Evolutionary conservation across 2,888 invertebrate genomes (phyloP).

Genomic region (Noctua comes): DNA sequence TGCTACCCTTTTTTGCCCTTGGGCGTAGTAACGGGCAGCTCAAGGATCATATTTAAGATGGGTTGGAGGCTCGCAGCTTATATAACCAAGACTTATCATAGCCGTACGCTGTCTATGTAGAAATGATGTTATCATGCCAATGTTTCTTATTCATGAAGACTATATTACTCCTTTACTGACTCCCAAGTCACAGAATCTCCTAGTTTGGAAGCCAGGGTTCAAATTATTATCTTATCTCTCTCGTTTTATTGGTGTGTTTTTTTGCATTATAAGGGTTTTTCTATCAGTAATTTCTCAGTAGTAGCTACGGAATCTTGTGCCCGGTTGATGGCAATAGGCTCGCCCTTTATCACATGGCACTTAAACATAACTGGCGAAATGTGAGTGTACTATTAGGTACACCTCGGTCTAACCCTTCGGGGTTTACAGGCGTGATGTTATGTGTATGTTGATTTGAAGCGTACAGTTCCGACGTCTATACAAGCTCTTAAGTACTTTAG

Average conservation of each 20-base stretch:
- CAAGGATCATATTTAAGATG: conserved; percentile 38
- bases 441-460: not conserved
- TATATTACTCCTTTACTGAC: not conserved
- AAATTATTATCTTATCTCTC: not conserved
- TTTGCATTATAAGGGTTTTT: not conserved
- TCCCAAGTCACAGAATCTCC: not conserved
- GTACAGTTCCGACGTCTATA: not conserved
- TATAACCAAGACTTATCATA: conserved; percentile 13
- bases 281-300: not conserved
- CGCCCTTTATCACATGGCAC: not conserved
- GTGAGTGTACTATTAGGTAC: not conserved
- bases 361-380: not conserved
- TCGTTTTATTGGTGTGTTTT: not conserved
- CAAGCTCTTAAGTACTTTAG: not conserved
- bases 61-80: not conserved
- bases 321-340: not conserved
- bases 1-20: conserved; percentile 44
- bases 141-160: conserved; percentile 1
- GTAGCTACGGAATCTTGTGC: not conserved
- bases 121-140: not conserved
- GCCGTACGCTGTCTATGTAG: not conserved
- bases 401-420: not conserved
- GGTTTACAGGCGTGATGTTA: not conserved
- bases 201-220: not conserved
- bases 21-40: conserved; percentile 22